Conservation (phyloP, 1,140 invertebrate species). For the Eupristina koningsbergeri region DNA sequence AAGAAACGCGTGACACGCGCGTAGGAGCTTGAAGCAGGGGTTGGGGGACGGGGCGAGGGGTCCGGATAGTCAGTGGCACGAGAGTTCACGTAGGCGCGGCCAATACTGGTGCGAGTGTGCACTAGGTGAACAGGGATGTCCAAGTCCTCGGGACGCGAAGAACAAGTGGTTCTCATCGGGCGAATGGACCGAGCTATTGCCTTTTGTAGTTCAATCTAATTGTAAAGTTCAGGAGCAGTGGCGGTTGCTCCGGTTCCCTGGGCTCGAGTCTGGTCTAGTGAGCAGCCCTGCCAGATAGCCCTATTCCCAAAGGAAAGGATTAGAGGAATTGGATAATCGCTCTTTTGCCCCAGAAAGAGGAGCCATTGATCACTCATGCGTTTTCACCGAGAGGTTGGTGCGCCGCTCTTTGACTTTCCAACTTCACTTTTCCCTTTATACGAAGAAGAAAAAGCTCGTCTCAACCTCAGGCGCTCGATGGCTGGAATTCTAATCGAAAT, state of each 20-base stretch:
- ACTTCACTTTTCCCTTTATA: not conserved
- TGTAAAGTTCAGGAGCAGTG: not conserved
- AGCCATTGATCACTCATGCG: too few species aligned
- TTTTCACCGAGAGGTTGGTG: too few species aligned
- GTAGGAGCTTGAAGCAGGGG: too few species aligned
- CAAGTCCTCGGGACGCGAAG: not conserved
- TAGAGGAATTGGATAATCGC: too few species aligned
- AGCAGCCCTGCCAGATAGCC: too few species aligned
- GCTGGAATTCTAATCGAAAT: slow-evolving; percentile 3
- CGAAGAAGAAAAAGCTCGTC: not conserved
- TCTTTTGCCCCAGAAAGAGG: too few species aligned
- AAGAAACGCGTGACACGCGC: slow-evolving; percentile 1
- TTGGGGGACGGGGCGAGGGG: not conserved
- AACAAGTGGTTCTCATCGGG: slow-evolving; percentile 39
- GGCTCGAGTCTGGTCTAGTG: too few species aligned
- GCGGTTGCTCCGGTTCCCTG: not conserved
- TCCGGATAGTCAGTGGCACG: not conserved
- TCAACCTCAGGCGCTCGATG: not conserved
- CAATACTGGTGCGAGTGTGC: not conserved
- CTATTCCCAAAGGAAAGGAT: too few species aligned
- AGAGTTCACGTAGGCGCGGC: slow-evolving; percentile 10
- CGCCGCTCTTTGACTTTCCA: too few species aligned
- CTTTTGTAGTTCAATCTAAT: not conserved
- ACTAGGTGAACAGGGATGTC: not conserved
- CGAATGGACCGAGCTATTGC: not conserved